These are phyloP conservation scores for Crocodylus rhombifer DNA, from an alignment of 2,797 vertebrate species.

Conservation along the genomic window DNA sequence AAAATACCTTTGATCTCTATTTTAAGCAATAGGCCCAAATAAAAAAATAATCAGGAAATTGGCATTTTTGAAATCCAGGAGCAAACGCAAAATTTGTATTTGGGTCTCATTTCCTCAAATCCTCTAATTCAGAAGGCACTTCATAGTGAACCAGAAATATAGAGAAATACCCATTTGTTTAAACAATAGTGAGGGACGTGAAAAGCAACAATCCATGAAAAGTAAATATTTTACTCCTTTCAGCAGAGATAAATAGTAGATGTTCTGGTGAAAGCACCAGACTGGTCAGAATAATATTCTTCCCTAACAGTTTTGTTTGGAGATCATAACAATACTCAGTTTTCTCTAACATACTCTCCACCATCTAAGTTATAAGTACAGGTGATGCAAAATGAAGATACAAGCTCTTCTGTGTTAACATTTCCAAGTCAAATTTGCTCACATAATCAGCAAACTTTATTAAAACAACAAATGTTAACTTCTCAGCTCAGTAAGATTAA, in stretches of 20 bases:
- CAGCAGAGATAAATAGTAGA: not conserved
- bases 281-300: not conserved
- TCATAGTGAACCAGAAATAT: too few relatives aligned
- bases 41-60: not conserved
- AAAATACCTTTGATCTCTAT: not conserved
- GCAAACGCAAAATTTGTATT: not conserved
- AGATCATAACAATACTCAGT: not conserved
- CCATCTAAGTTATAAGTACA: not conserved
- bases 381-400: slow-evolving; percentile 4
- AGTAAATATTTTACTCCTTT: not conserved
- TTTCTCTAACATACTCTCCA: not conserved
- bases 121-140: too few relatives aligned
- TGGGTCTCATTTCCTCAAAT: too few relatives aligned
- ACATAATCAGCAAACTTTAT: not conserved
- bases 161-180: too few relatives aligned
- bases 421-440: not conserved
- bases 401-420: not conserved
- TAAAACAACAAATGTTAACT: slow-evolving; percentile 24
- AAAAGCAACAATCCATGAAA: not conserved
- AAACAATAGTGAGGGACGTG: not conserved
- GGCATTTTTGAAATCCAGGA: not conserved
- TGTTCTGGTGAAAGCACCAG: not conserved
- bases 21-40: not conserved
- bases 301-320: not conserved
- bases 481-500: slow-evolving; percentile 19